Base-by-base conservation (phyloP, 2,888 invertebrate genomes). In the Stenichneumon culpator region DNA sequence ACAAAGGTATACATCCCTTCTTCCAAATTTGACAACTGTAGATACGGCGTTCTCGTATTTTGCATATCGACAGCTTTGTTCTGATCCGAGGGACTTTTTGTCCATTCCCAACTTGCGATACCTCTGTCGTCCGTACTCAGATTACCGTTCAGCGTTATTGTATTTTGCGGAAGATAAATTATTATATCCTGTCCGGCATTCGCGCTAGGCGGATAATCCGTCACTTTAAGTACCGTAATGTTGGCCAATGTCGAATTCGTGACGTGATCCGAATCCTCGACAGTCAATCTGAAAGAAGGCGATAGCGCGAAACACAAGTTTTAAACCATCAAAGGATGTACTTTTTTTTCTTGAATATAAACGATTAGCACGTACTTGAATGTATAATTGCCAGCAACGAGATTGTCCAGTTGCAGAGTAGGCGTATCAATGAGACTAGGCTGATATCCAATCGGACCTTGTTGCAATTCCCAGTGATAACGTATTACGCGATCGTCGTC, bases 61-160 rank as follows among this genome's bases (percentile, higher is more conserved):
- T 99, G 98, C 98, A 99, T 99, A 92, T 99, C 99, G 11, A 98
- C 98, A 0, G 98, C 98, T 92, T 98, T 97, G 88, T 97, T 97
- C 87, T 97, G 97, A 92, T 98, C 98, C 69, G 97, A 97, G 0
- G 97, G 96, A 72, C 97, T 97, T 93, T 98, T 98, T 0, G 98
- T 98, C 99, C 99, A 99, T 93, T 99, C 98, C 97, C 99, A 99
- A 32, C 97, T 97, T 0, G 96, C 96, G 89, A 99, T 99, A 89
- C 98, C 98, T 90, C 98, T 97, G 94, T 99, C 99, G 92, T 99
- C 99, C 0, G 97, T 97, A 86, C 98, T 99, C 83, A 97, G 95
- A 90, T 97, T 99, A 4, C 99, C 99, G 93, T 98, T 98, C 32
- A 99, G 94, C 0, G 97, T 97, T 11, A 98, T 96, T 60, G 95